Percentiles rank a stretch among this genome's conserved stretches.
These are phyloP conservation scores for Mugil cephalus DNA, from an alignment of 2,113 vertebrate genomes.

Conservation along the genomic window DNA sequence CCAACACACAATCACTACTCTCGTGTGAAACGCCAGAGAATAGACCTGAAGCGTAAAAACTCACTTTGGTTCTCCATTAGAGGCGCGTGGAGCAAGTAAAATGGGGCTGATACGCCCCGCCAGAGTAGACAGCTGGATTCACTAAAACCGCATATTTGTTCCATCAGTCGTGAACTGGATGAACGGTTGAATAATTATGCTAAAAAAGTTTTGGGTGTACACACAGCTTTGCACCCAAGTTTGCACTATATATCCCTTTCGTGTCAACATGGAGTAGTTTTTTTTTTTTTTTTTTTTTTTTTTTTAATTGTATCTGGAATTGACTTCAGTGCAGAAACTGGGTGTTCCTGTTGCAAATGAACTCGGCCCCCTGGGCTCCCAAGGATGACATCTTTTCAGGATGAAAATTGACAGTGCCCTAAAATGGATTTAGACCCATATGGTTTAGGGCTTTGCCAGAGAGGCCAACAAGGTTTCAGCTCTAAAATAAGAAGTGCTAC, in stretches of 20 bases:
- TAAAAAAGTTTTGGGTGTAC: background rate
- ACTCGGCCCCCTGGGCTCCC: background rate
- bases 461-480: slow-evolving; percentile 33
- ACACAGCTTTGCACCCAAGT: background rate
- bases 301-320: background rate
- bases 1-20: too few species aligned
- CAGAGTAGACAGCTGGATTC: background rate
- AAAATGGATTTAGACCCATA: slow-evolving; percentile 33
- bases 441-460: slow-evolving; percentile 37
- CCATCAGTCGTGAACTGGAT: background rate
- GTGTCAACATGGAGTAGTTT: background rate
- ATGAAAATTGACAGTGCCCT: slow-evolving; percentile 29
- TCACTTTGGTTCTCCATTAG: background rate
- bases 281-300: too few species aligned
- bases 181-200: background rate
- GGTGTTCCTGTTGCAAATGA: background rate
- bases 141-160: background rate
- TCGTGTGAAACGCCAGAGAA: too few species aligned
- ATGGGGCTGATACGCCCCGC: background rate
- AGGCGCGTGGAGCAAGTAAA: background rate
- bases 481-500: slow-evolving; percentile 44
- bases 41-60: too few species aligned
- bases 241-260: background rate
- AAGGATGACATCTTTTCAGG: slow-evolving; percentile 27
- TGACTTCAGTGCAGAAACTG: background rate